Percentiles rank a stretch among this genome's conserved stretches.
These are phyloP conservation scores for Euborellia annulipes DNA, from an alignment of 1,140 invertebrate species.

Conservation along the genomic window DNA sequence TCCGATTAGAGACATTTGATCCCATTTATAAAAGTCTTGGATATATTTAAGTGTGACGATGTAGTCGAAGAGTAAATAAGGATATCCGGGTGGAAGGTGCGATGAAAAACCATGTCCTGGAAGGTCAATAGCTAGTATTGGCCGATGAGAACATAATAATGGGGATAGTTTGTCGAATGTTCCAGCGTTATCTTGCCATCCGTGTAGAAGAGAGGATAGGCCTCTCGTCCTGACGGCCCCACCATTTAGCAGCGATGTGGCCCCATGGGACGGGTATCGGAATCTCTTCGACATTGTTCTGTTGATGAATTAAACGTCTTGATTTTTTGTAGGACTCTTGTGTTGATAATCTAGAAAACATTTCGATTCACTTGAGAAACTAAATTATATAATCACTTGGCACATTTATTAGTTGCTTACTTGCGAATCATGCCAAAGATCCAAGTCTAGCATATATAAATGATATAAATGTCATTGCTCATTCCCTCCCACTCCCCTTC, in stretches of 20 bases:
- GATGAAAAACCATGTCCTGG: slow-evolving; percentile 57
- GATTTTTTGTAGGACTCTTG: neutral
- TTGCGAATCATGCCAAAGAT: no score
- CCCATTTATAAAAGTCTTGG: slow-evolving; percentile 47
- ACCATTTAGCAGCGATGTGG: slow-evolving; percentile 47
- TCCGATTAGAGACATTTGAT: slow-evolving; percentile 45
- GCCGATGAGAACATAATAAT: slow-evolving; percentile 35
- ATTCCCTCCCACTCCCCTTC: no score
- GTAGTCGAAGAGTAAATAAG: slow-evolving; percentile 40
- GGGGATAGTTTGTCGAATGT: slow-evolving; percentile 52
- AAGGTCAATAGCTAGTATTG: slow-evolving; percentile 45
- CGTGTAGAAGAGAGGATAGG: slow-evolving; percentile 56
- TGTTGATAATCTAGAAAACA: slow-evolving; percentile 1
- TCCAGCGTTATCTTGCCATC: slow-evolving; percentile 48
- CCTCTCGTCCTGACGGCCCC: slow-evolving; percentile 39
- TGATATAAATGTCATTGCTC: no score
- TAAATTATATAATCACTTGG: no score
- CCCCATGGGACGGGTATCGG: slow-evolving; percentile 48
- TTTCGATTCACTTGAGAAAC: no score
- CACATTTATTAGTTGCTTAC: no score
- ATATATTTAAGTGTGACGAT: slow-evolving; percentile 37
- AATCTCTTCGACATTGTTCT: slow-evolving; percentile 29
- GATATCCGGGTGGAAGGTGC: slow-evolving; percentile 40
- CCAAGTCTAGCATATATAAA: no score
- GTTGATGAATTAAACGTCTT: neutral